phyloP scores from a whole-genome alignment of 2,888 invertebrate species.

The Gandaritis pyraliata region DNA sequence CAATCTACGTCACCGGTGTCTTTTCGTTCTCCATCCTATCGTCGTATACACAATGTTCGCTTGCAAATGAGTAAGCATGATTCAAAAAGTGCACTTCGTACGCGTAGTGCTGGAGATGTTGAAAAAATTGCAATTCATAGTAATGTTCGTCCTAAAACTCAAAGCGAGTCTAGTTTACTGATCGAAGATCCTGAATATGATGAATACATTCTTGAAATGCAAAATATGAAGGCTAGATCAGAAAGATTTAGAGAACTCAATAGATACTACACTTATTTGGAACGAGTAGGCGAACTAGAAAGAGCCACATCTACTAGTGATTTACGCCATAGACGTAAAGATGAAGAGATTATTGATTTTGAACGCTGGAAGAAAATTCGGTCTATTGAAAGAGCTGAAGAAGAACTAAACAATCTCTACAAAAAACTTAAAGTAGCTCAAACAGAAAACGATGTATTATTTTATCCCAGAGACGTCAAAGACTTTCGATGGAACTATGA shows the following conservation, averaged over 20 bases:
- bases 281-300: slow-evolving; percentile 93
- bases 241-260: slow-evolving; percentile 93
- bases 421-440: slow-evolving; percentile 91
- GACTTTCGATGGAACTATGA: slow-evolving; percentile 91
- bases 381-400: slow-evolving; percentile 91
- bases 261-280: slow-evolving; percentile 93
- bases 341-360: slow-evolving; percentile 93
- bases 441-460: slow-evolving; percentile 92
- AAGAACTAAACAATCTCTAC: slow-evolving; percentile 91
- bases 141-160: slow-evolving; percentile 55
- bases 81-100: slow-evolving; percentile 79
- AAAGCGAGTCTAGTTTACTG: slow-evolving; percentile 70
- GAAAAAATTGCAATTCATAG: slow-evolving; percentile 63
- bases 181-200: slow-evolving; percentile 86
- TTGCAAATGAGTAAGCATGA: slow-evolving; percentile 67
- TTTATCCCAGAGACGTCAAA: slow-evolving; percentile 89
- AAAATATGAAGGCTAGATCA: slow-evolving; percentile 87
- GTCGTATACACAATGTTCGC: slow-evolving; percentile 85
- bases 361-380: slow-evolving; percentile 94
- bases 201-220: slow-evolving; percentile 87
- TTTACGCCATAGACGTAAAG: slow-evolving; percentile 88
- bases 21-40: slow-evolving; percentile 86
- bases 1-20: slow-evolving; percentile 84
- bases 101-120: slow-evolving; percentile 87
- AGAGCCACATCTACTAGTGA: slow-evolving; percentile 88